A percentile compares a stretch with the other conserved stretches of the same genome.
These are phyloP conservation scores for Hypsibius dujardini DNA, from an alignment of 1,140 invertebrate genomes.

Conservation along the genomic window DNA sequence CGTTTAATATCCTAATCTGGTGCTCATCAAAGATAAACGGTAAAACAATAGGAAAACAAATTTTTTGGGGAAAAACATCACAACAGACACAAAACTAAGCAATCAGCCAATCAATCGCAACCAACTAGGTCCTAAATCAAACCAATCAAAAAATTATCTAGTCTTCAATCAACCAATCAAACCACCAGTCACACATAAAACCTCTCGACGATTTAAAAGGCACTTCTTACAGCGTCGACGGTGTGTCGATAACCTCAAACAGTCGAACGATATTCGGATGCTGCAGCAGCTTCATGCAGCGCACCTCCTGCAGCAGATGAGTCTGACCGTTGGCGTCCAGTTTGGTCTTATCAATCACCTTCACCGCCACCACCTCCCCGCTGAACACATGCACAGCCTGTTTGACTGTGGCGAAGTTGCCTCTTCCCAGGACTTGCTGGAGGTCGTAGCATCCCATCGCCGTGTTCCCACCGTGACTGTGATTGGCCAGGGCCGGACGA, in stretches of 20 bases:
- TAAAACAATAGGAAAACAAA: not conserved
- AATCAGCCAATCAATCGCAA: too few relatives aligned
- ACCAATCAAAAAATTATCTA: too few relatives aligned
- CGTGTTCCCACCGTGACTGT: too few relatives aligned
- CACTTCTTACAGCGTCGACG: conserved; percentile 29
- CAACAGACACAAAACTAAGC: too few relatives aligned
- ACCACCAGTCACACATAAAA: too few relatives aligned
- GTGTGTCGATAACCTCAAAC: conserved; percentile 94
- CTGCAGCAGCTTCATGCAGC: conserved; percentile 97
- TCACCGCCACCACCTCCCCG: conserved; percentile 76
- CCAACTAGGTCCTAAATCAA: too few relatives aligned
- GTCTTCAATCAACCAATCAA: too few relatives aligned
- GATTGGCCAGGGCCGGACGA: too few relatives aligned
- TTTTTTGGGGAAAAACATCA: not conserved
- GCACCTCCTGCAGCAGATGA: conserved; percentile 81
- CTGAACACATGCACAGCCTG: conserved; percentile 94
- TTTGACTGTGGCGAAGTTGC: conserved; percentile 98
- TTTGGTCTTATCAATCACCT: conserved; percentile 92
- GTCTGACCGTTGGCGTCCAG: conserved; percentile 85
- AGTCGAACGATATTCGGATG: conserved; percentile 92
- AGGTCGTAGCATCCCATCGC: conserved; percentile 15
- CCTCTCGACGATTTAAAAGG: too few relatives aligned
- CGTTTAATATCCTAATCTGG: too few relatives aligned
- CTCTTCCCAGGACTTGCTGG: conserved; percentile 35
- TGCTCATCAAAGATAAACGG: not conserved